These are phyloP conservation scores for Apomyelois bistriatella DNA, from an alignment of 2,888 invertebrate genomes.

Conservation along the genomic window DNA sequence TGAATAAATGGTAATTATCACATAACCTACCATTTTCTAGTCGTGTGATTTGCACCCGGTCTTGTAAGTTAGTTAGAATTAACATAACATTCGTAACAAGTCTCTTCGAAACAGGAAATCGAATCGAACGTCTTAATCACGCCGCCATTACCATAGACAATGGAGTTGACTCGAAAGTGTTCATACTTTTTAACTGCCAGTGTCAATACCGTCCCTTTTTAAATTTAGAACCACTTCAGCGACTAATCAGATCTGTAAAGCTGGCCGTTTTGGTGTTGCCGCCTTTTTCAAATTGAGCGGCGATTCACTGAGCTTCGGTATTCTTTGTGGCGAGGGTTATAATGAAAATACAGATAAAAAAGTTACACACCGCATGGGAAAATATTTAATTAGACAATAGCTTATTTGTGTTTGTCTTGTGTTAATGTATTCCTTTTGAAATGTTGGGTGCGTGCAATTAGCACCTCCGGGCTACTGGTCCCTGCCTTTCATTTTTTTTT, in stretches of 20 bases:
- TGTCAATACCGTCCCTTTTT: slow-evolving; percentile 69
- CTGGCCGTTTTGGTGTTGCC: slow-evolving; percentile 44
- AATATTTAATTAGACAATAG: slow-evolving; percentile 79
- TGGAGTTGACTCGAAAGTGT: slow-evolving; percentile 60
- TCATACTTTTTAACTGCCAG: slow-evolving; percentile 44
- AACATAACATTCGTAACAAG: slow-evolving; percentile 13
- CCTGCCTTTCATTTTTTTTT: slow-evolving; percentile 36
- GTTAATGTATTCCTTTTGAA: slow-evolving; percentile 75
- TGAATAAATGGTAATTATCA: slow-evolving; percentile 9
- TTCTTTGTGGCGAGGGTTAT: slow-evolving; percentile 54
- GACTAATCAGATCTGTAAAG: slow-evolving; percentile 76
- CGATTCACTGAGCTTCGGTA: slow-evolving; percentile 42
- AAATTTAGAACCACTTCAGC: slow-evolving; percentile 76
- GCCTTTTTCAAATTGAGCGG: slow-evolving; percentile 49
- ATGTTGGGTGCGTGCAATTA: slow-evolving; percentile 62
- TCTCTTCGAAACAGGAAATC: slow-evolving; percentile 26
- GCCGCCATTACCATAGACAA: slow-evolving; percentile 62
- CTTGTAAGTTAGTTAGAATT: slow-evolving; percentile 11
- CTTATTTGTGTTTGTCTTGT: slow-evolving; percentile 77
- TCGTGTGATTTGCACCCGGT: slow-evolving; percentile 5
- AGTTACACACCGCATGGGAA: slow-evolving; percentile 64
- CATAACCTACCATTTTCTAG: slow-evolving; percentile 7
- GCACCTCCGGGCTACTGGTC: slow-evolving; percentile 66
- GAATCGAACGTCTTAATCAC: slow-evolving; percentile 58
- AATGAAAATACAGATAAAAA: slow-evolving; percentile 40